Base-by-base conservation (phyloP, 2,888 invertebrate genomes). In the Heterodera filipjevi region DNA sequence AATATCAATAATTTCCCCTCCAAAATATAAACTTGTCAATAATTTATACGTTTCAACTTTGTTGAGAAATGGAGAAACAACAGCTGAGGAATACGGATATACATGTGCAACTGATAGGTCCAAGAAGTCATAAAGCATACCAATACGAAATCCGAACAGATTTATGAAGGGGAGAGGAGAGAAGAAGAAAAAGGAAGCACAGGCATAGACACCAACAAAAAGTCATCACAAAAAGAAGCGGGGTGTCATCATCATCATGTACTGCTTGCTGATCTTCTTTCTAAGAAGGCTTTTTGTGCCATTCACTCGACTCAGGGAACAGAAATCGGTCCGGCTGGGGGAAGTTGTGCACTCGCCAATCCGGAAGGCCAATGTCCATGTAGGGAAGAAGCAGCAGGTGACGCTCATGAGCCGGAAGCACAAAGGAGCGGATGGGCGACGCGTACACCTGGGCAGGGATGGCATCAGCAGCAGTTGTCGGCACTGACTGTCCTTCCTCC, bases 351-450 rank as follows among this genome's bases (percentile, higher is more conserved):
- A 83, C 81, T 27, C 80, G 16, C 68, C 83, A 83, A 59, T 82
- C 83, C n/a, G 83, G 83, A 71, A 77, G 35, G 19, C 83, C 83
- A 32, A 82, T 79, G 53, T 83, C 83, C 32, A 82, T 74, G 70
- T 83, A 84, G 27, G 83, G 83, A 33, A 84, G 64, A 19, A 80
- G 71, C 30, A 83, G 33, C 39, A 82, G 49, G 39, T 71, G 59
- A 19, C 82, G 71, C 35, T 82, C 68, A 22, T 35, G 16, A 19
- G 68, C 68, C 33, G 68, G 68, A 16, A 68, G 33, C 68, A 68
- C 33, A 22, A 68, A 68, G 5, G 68, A 68, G 33, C 68, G 68
- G 6, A 19, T 68, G 68, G 68, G 68, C 33, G 68, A 68, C 33
- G 68, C 35, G 68, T 22, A 68, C 35, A 32, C 16, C 10, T 35